Percentiles rank a stretch among this genome's conserved stretches.
Conservation (phyloP, 2,113 vertebrate species). For the Misgurnus mizolepis region DNA sequence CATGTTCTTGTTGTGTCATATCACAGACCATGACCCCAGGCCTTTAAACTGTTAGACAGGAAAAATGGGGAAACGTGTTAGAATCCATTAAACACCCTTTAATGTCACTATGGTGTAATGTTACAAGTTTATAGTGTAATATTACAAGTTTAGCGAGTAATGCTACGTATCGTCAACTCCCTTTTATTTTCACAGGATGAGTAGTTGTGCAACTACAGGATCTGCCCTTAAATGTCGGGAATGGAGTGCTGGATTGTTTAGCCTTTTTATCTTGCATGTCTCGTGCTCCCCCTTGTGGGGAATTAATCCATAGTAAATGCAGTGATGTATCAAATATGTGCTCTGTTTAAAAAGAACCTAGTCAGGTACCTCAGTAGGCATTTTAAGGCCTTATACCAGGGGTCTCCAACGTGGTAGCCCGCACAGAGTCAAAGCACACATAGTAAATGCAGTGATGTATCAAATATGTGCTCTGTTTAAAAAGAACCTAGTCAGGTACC, state of each 20-base stretch:
- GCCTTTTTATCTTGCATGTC: slow-evolving; percentile 7
- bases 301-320: background rate
- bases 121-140: too few species aligned
- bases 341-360: background rate
- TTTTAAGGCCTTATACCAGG: too few species aligned
- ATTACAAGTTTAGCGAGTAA: too few species aligned
- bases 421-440: too few species aligned
- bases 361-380: too few species aligned
- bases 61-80: slow-evolving; percentile 6
- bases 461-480: background rate
- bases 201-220: slow-evolving; percentile 26
- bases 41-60: slow-evolving; percentile 2
- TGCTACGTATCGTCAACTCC: background rate
- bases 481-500: too few species aligned
- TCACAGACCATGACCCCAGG: background rate
- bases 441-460: background rate
- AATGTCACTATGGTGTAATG: background rate
- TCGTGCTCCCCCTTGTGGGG: slow-evolving; percentile 4
- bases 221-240: slow-evolving; percentile 5
- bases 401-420: too few species aligned
- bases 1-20: slow-evolving; percentile 4
- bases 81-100: background rate
- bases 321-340: background rate
- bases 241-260: slow-evolving; percentile 23
- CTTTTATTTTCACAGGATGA: slow-evolving; percentile 30